Base-by-base conservation (phyloP, 2,113 vertebrate species). In the Onychorhynchus coronatus region DNA sequence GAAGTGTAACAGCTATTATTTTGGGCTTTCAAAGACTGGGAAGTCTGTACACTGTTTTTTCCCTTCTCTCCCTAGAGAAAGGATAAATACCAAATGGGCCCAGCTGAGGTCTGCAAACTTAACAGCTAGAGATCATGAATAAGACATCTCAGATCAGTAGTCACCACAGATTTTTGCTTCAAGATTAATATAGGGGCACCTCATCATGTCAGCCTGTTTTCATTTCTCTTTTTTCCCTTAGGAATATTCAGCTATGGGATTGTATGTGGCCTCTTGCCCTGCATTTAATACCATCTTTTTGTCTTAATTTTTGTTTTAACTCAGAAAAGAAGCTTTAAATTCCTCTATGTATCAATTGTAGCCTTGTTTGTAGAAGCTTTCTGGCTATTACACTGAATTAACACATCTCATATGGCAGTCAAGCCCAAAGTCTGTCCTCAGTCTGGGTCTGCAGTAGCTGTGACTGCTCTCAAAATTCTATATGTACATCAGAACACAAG, bases 31-130 rank as follows among this genome's bases (percentile, higher is more conserved):
- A 96, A 97, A 98, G 97, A 98, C 95, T 98, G 98, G 98, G 97
- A 98, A 98, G 96, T 82, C 76, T 97, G 65, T 41, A 81, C 30
- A 95, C 72, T 86, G 79, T 47, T 96, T 97, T 97, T 97, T 98
- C 97, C 96, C 97, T 98, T 94, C 95, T 97, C 91, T 98, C 98
- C 98, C 98, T 97, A 91, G 98, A 98, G 97, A 93, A 97, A 96
- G 92, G 88, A 96, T 95, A 98, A 97, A 98, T 98, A 97, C 70
- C 93, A 97, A 97, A 90, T 25, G 67, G 93, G 73, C 53, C 80
- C 62, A 97, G 97, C 88, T 96, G 97, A 97, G 96, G 97, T 93
- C 88, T 92, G 91, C 96, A 97, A 98, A 97, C 61, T 82, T 97
- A 96, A 97, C 97, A 98, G 95, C 88, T 97, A 95, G 95, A 97